Conservation (phyloP, 2,797 vertebrate genomes). For the Rousettus madagascariensis region DNA sequence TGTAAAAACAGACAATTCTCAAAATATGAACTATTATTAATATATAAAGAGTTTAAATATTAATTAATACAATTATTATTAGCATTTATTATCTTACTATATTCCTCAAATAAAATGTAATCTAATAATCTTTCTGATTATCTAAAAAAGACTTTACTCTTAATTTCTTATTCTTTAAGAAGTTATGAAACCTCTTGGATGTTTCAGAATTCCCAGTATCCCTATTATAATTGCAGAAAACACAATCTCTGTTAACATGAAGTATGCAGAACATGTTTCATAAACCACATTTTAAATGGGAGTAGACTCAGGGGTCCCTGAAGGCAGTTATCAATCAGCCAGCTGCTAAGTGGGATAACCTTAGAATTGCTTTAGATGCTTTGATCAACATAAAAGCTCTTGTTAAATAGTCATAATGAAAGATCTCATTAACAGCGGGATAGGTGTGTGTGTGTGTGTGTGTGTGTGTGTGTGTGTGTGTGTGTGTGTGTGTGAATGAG, state of each 20-base stretch:
- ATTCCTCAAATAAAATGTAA: not conserved
- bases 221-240: slow-evolving; percentile 46
- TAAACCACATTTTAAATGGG: slow-evolving; percentile 11
- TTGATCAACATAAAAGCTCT: slow-evolving; percentile 51
- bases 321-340: slow-evolving; percentile 24
- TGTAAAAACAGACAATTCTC: slow-evolving; percentile 10
- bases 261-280: not conserved
- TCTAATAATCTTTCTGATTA: not conserved
- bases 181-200: slow-evolving; percentile 10
- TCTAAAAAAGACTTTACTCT: not conserved
- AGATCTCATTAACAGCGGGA: slow-evolving; percentile 41
- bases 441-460: not conserved
- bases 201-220: slow-evolving; percentile 46
- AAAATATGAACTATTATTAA: not conserved
- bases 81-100: not conserved
- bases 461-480: not conserved
- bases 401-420: slow-evolving; percentile 52
- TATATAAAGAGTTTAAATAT: not conserved
- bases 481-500: not conserved
- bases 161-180: slow-evolving; percentile 4
- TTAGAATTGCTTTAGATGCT: slow-evolving; percentile 31
- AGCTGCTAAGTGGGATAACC: slow-evolving; percentile 31
- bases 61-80: not conserved
- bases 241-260: not conserved
- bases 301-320: not conserved